Percentiles rank a stretch among this genome's conserved stretches.
Evolutionary conservation across 2,888 invertebrate species (phyloP).

Genomic region (Cepaea hortensis): DNA sequence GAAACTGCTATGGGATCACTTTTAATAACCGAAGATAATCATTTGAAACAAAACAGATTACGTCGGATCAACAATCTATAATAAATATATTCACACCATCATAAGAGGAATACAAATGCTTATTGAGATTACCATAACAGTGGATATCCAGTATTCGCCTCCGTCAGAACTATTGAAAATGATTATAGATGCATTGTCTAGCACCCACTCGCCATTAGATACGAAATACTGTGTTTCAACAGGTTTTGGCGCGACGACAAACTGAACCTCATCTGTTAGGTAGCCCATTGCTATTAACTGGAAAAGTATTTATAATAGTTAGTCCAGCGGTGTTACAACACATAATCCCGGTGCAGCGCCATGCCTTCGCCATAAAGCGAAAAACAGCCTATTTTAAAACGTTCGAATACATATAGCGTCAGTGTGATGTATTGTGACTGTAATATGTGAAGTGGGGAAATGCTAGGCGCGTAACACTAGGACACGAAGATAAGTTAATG

Average conservation of each 20-base stretch:
- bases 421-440: too few species aligned
- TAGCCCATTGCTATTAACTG: constrained; percentile 7
- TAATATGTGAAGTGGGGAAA: too few species aligned
- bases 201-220: background rate
- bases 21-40: too few species aligned
- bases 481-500: too few species aligned
- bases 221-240: background rate
- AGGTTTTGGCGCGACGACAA: background rate
- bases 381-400: too few species aligned
- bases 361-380: background rate
- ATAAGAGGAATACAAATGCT: background rate
- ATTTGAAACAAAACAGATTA: too few species aligned
- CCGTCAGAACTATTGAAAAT: background rate
- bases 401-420: too few species aligned
- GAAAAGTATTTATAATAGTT: background rate
- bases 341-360: too few species aligned
- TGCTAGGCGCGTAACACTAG: too few species aligned
- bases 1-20: too few species aligned
- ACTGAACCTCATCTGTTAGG: background rate
- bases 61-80: background rate
- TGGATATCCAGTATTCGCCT: background rate
- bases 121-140: background rate
- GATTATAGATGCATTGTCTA: background rate
- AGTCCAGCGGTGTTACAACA: too few species aligned
- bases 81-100: background rate